Base-by-base conservation (phyloP, 2,113 vertebrate species). In the Lonchura striata region DNA sequence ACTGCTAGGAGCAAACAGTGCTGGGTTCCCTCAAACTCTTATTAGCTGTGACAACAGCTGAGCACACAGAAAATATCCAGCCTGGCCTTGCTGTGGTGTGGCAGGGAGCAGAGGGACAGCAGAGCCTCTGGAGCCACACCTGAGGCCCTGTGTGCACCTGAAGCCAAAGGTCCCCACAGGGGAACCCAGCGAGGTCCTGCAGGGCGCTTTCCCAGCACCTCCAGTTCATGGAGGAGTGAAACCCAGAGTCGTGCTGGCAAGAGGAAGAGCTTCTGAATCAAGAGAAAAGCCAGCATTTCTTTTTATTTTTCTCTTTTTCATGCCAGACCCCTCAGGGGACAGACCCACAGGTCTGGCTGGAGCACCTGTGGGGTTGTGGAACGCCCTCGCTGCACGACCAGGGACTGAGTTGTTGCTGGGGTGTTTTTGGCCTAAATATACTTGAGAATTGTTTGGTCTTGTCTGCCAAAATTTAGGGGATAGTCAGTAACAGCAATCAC, bases 401-500 rank as follows among this genome's bases (percentile, higher is more conserved):
- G 19, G 57, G 52, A n/a, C 54, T 25, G 56, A 1, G 35, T 2
- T n/a, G 15, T 20, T 60, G 19, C 2, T 68, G 22, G 37, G 3
- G 6, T 7, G 72, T 46, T 71, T 86, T 77, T 15, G 49, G 30
- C 35, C 59, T 69, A 20, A 53, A 50, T 3, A 46, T 1, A 65
- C 24, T 39, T 15, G 33, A 74, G 72, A 82, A 59, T 21, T 9
- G 13, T 23, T 68, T 42, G 27, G 16, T 54, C 31, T 88, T 10
- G 33, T 52, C 85, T 88, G 79, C 35, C 90, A 85, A 52, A 93
- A 88, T 92, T 82, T 22, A 90, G 86, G 52, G 75, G 35, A 54
- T 0, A 69, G 54, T 64, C 72, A 49, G n/a, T 57, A 95, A 90
- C 2, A 47, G 30, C 66, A 76, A 71, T 59, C 53, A 27, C 65